Base-by-base conservation (phyloP, 2,888 invertebrate species). In the Creontiades dilutus region DNA sequence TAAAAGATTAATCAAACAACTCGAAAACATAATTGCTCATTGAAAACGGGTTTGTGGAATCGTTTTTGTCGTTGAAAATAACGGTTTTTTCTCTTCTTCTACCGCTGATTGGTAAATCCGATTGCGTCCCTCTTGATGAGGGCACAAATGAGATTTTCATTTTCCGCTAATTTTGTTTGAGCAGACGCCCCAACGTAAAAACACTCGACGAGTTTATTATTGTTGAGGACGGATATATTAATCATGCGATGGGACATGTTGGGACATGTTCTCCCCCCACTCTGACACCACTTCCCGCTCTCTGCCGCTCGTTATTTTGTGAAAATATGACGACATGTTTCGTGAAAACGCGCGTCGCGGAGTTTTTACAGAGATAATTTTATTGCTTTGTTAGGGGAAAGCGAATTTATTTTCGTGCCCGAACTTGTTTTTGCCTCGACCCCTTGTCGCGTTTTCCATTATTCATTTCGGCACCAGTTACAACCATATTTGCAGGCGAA, bases 111-210 rank as follows among this genome's bases (percentile, higher is more conserved):
- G 68, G 68, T 23, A 68, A 68, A 68, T 68, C 68, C 68, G 68
- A 68, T 68, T 68, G 19, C 23, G 68, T 68, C 23, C 19, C 23
- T 23, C 68, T 68, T 68, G 27, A 68, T 68, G 68, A 68, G 68
- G 23, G 68, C 68, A 68, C 68, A 68, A 68, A 68, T 27, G n/a
- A 68, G 23, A 68, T 68, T 68, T 68, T 68, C 68, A 68, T 68
- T 68, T 68, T 68, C 68, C 68, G 68, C 68, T 68, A 19, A 12
- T 68, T 68, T 68, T 68, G 68, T 68, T 68, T 27, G 27, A 68
- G 23, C 23, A 23, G 1, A 23, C 68, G 68, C 23, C 12, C 12
- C 68, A 23, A 68, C 68, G 68, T 68, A 68, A 68, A 68, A 68
- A 68, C 68, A 68, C 23, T 68, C 23, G 19, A 12, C 7, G 68